These are phyloP conservation scores for Heliconius hewitsoni DNA, from an alignment of 1,140 invertebrate genomes.

Conservation along the genomic window DNA sequence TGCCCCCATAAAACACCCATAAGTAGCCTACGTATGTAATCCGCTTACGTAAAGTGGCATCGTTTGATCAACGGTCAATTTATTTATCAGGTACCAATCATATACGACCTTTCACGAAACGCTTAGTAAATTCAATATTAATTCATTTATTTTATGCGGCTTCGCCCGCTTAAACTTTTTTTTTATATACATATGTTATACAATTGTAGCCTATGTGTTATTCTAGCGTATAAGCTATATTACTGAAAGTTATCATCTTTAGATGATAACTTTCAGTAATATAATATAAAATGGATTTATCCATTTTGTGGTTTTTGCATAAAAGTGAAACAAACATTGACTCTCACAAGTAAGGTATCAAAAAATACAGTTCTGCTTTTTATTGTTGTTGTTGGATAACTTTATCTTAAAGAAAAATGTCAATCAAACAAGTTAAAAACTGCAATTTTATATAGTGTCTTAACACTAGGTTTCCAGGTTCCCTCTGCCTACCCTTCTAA, in stretches of 20 bases:
- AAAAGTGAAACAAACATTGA: too few species aligned
- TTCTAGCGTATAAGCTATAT: too few species aligned
- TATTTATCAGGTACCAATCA: conserved; percentile 32
- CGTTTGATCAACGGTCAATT: conserved; percentile 35
- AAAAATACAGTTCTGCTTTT: not conserved
- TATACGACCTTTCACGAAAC: conserved; percentile 52
- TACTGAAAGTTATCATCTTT: too few species aligned
- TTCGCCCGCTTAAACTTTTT: too few species aligned
- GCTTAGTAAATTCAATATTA: conserved; percentile 27
- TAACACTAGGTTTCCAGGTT: too few species aligned
- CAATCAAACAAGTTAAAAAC: not conserved
- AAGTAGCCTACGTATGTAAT: conserved; percentile 19
- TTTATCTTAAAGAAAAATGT: not conserved
- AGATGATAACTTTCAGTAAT: too few species aligned
- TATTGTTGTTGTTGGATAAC: not conserved
- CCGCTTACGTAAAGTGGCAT: conserved; percentile 29
- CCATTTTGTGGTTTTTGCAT: too few species aligned
- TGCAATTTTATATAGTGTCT: not conserved
- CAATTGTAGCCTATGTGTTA: too few species aligned
- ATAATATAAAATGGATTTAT: too few species aligned
- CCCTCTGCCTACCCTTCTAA: too few species aligned
- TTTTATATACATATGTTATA: too few species aligned
- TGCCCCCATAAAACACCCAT: conserved; percentile 8
- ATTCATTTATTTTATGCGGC: not conserved
- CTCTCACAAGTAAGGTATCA: too few species aligned